phyloP scores from a whole-genome alignment of 2,797 vertebrate species.

The Pempheris klunzingeri region DNA sequence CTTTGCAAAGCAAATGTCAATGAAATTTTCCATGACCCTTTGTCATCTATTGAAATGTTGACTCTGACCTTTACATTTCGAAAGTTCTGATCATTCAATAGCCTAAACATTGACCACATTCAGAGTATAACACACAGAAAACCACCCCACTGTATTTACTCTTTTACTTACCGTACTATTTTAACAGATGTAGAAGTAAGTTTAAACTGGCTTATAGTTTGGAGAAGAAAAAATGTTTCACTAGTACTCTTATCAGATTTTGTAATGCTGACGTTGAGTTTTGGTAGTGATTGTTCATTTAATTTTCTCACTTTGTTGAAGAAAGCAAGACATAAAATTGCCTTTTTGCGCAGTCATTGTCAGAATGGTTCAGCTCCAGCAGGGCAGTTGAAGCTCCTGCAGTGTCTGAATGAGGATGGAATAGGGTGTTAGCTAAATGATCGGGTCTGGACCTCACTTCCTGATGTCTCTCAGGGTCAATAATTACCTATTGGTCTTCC shows the following conservation, averaged over 20 bases:
- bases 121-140: constrained; percentile 48
- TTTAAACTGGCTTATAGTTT: constrained; percentile 38
- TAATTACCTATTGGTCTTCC: constrained; percentile 77
- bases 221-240: constrained; percentile 49
- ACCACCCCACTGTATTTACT: constrained; percentile 33
- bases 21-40: constrained; percentile 82
- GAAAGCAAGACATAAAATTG: constrained; percentile 1
- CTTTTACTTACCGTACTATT: constrained; percentile 19
- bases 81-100: constrained; percentile 76
- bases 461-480: constrained; percentile 78
- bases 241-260: constrained; percentile 35
- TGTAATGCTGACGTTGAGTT: constrained; percentile 15
- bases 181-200: constrained; percentile 38
- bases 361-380: constrained; percentile 30
- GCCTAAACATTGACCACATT: constrained; percentile 73
- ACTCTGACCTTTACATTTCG: constrained; percentile 81
- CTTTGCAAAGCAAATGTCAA: constrained; percentile 80
- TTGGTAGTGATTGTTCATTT: constrained; percentile 24
- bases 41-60: constrained; percentile 76
- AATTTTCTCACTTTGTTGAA: constrained; percentile 16
- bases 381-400: constrained; percentile 28
- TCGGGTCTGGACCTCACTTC: constrained; percentile 71
- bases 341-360: constrained; percentile 41
- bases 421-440: constrained; percentile 59
- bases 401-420: constrained; percentile 43